A percentile compares a stretch with the other conserved stretches of the same genome.
These are phyloP conservation scores for Morpho helenor DNA, from an alignment of 2,888 invertebrate species.

Conservation along the genomic window DNA sequence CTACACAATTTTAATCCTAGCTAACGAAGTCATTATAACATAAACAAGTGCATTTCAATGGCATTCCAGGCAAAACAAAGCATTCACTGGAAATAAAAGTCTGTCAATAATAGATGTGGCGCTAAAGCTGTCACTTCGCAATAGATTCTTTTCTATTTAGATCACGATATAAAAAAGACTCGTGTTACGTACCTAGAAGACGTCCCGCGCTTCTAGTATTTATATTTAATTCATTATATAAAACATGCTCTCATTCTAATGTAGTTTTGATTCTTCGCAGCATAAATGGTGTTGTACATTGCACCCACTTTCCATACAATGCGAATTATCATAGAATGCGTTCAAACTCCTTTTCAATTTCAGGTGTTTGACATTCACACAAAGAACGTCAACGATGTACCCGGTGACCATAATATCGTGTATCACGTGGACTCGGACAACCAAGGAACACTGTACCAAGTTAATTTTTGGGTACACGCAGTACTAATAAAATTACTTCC, in stretches of 20 bases:
- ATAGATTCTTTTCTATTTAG: too few species aligned
- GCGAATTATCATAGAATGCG: constrained; percentile 42
- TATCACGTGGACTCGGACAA: constrained; percentile 77
- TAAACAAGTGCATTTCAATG: too few species aligned
- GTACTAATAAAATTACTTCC: constrained; percentile 90
- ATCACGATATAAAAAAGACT: too few species aligned
- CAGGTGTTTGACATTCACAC: constrained; percentile 74
- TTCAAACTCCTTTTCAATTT: constrained; percentile 24
- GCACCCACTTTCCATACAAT: constrained; percentile 31
- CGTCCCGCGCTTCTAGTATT: too few species aligned
- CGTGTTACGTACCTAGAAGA: too few species aligned
- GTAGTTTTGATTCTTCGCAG: constrained; percentile 12
- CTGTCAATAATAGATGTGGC: too few species aligned
- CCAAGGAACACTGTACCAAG: constrained; percentile 80
- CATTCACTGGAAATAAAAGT: too few species aligned
- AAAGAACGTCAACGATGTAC: constrained; percentile 63
- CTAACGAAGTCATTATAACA: too few species aligned
- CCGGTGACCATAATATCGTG: constrained; percentile 52
- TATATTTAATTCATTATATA: background rate
- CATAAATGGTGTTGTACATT: constrained; percentile 12
- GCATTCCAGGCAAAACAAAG: too few species aligned
- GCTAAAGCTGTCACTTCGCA: too few species aligned
- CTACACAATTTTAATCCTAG: too few species aligned
- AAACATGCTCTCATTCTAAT: constrained; percentile 5
- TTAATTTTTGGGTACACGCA: constrained; percentile 90